Base-by-base conservation (phyloP, 1,140 invertebrate species). In the Macrosteles quadrilineatus region DNA sequence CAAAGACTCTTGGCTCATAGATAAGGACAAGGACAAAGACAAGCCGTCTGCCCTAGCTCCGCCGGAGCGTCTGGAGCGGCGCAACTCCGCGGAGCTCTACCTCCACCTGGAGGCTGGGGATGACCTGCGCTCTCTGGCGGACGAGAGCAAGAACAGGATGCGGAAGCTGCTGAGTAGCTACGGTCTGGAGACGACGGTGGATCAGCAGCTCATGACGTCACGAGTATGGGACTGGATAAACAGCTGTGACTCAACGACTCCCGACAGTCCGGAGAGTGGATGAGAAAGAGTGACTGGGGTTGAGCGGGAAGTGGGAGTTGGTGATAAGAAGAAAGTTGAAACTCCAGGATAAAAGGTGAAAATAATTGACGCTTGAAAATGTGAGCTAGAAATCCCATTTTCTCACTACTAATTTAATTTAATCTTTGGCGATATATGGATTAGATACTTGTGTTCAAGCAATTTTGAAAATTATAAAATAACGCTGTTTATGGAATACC, bases 181-280 rank as follows among this genome's bases (percentile, higher is more conserved):
- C 74, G 89, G 89, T 4, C 81, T 91, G 40, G 88, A 90, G 70
- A 87, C 88, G 0, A 85, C 85, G 6, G 81, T 90, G 1, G 88
- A 90, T 74, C 86, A 87, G 73, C 84, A 83, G 30, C 83, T 86
- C 11, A 83, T 88, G 47, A 85, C 87, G 31, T 83, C 85, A 53
- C 80, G 90, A 25, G 87, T 91, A 71, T 88, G 87, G 79, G 88
- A 90, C 69, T 91, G 90, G 90, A 82, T 91, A 0, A 83, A 87
- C 75, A 82, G 84, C 14, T 87, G 87, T 71, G 86, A 87, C 32
- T 81, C 82, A 9, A 83, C 82, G 67, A 59, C 81, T 4, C 79
- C 76, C 0, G 78, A 81, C 30, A 62, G 36, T 62, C 31, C 30
- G 1, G 67, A 59, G 21, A 55, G 67, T 19, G 32, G 32, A 36